phyloP scores from a whole-genome alignment of 2,797 vertebrate genomes.

The Ataeniobius toweri region DNA sequence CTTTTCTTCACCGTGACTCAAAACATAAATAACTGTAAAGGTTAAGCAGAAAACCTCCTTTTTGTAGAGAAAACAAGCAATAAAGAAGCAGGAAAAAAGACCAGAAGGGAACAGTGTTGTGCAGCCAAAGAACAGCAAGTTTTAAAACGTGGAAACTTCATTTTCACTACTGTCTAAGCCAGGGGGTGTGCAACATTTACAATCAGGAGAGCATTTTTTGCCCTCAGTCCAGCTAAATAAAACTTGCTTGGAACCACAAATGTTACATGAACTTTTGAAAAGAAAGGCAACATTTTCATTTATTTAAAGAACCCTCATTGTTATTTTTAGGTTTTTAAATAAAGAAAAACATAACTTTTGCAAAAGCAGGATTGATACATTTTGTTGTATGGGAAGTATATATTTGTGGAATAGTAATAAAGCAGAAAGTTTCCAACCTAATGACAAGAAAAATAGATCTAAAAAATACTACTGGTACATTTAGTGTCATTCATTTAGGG shows the following conservation, averaged over 20 bases:
- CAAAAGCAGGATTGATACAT: too few relatives aligned
- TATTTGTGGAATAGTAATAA: too few relatives aligned
- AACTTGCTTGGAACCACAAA: background rate
- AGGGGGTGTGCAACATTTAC: background rate
- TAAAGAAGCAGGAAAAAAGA: conserved; percentile 39
- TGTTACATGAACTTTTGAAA: background rate
- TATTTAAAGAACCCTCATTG: background rate
- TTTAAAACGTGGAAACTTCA: conserved; percentile 42
- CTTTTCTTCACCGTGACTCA: conserved; percentile 34
- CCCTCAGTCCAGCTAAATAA: background rate
- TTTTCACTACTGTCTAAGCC: background rate
- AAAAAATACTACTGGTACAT: too few relatives aligned
- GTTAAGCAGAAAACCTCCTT: conserved; percentile 21
- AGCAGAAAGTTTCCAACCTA: too few relatives aligned
- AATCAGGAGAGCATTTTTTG: background rate
- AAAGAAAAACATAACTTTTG: too few relatives aligned
- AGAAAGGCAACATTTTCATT: background rate
- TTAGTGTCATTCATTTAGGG: background rate
- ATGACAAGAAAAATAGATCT: too few relatives aligned
- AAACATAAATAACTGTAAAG: conserved; percentile 39
- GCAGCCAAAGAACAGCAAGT: conserved; percentile 35
- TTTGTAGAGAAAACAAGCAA: conserved; percentile 31
- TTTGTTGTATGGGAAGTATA: too few relatives aligned
- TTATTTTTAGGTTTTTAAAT: background rate
- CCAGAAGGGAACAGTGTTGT: conserved; percentile 23